Evolutionary conservation across 2,113 vertebrate species (phyloP).

Genomic region (Laticauda colubrina): DNA sequence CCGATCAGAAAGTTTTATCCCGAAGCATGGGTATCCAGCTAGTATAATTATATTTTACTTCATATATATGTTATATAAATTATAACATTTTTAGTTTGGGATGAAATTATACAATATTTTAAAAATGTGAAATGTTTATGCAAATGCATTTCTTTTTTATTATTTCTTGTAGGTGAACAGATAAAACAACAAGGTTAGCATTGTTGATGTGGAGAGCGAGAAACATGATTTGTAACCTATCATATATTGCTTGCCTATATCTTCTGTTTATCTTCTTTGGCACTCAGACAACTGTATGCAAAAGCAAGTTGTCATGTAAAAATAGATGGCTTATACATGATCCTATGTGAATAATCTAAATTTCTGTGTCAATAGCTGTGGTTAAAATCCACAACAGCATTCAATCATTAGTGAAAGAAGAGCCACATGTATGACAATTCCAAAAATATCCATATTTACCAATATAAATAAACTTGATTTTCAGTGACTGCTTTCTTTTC

Average conservation of each 20-base stretch:
- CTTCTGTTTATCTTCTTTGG: background rate
- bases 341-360: background rate
- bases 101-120: background rate
- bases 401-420: background rate
- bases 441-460: background rate
- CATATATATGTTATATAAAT: background rate
- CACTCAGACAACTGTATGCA: background rate
- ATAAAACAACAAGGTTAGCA: background rate
- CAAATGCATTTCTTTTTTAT: background rate
- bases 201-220: background rate
- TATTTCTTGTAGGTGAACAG: background rate
- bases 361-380: background rate
- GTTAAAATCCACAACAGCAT: background rate
- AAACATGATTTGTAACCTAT: background rate
- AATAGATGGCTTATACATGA: background rate
- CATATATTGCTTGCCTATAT: background rate
- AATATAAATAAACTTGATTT: background rate
- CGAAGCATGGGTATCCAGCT: too few relatives aligned
- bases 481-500: background rate
- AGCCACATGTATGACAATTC: background rate
- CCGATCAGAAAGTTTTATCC: too few relatives aligned
- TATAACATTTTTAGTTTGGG: background rate
- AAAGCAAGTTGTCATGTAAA: background rate
- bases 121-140: background rate
- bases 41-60: background rate